Conservation (phyloP, 1,140 invertebrate genomes). For the Anoplophora glabripennis region DNA sequence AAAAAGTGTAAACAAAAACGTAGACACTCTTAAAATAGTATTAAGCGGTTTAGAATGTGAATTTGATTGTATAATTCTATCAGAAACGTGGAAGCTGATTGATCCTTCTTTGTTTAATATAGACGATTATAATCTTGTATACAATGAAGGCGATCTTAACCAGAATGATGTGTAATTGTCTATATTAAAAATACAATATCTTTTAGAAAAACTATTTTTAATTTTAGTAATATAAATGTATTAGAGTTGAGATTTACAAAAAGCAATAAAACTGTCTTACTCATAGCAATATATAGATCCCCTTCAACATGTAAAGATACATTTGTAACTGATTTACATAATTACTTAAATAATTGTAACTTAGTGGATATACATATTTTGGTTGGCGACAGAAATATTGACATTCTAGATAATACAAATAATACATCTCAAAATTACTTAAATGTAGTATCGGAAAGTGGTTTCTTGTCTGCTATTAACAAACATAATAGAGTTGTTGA, state of each 20-base stretch:
- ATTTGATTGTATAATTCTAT: background rate
- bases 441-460: too few species aligned
- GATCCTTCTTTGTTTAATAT: constrained; percentile 1
- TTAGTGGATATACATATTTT: too few species aligned
- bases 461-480: too few species aligned
- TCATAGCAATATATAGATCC: constrained; percentile 4
- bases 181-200: background rate
- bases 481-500: too few species aligned
- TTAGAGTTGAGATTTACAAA: background rate
- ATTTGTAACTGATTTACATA: constrained; percentile 1
- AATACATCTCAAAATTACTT: too few species aligned
- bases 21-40: background rate
- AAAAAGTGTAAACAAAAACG: background rate
- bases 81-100: background rate
- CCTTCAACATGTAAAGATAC: background rate
- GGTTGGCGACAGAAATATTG: too few species aligned
- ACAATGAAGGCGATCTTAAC: background rate
- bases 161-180: constrained; percentile 1
- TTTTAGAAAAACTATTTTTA: background rate
- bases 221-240: background rate
- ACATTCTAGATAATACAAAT: too few species aligned
- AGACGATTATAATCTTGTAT: background rate
- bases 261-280: background rate
- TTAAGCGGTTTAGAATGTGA: background rate
- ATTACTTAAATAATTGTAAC: too few species aligned